A percentile compares a stretch with the other conserved stretches of the same genome.
Conservation (phyloP, 1,140 invertebrate genomes). For the Meloidogyne hapla region DNA sequence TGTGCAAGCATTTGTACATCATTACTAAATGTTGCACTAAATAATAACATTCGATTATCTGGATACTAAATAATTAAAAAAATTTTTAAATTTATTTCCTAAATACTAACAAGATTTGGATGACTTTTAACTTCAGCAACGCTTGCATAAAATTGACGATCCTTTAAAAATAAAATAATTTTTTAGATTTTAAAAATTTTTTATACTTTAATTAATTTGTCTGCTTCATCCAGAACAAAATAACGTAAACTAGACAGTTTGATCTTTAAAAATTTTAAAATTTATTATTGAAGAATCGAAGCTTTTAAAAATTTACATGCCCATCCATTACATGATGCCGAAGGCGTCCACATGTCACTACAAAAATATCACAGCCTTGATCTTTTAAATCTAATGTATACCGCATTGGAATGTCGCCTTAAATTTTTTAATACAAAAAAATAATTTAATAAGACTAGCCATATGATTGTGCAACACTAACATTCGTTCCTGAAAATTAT, state of each 20-base stretch:
- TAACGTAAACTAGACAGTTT: slow-evolving; percentile 26
- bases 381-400: slow-evolving; percentile 3
- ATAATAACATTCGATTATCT: slow-evolving; percentile 31
- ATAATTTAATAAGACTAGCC: background rate
- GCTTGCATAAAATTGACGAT: background rate
- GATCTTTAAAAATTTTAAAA: slow-evolving; percentile 21
- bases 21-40: slow-evolving; percentile 40
- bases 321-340: slow-evolving; percentile 31
- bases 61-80: slow-evolving; percentile 23
- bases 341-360: slow-evolving; percentile 32
- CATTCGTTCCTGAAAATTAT: slow-evolving; percentile 32
- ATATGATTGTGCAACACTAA: slow-evolving; percentile 27
- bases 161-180: background rate
- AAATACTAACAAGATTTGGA: slow-evolving; percentile 10
- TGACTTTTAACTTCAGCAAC: background rate
- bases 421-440: background rate
- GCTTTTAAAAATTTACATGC: slow-evolving; percentile 18
- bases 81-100: background rate
- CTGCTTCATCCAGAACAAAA: slow-evolving; percentile 41
- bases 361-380: slow-evolving; percentile 35
- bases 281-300: background rate
- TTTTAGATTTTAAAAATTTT: background rate
- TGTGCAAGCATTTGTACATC: slow-evolving; percentile 11
- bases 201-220: slow-evolving; percentile 25
- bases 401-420: slow-evolving; percentile 30